These are phyloP conservation scores for Solenodon paradoxus DNA, from an alignment of 2,113 vertebrate genomes.

Conservation along the genomic window DNA sequence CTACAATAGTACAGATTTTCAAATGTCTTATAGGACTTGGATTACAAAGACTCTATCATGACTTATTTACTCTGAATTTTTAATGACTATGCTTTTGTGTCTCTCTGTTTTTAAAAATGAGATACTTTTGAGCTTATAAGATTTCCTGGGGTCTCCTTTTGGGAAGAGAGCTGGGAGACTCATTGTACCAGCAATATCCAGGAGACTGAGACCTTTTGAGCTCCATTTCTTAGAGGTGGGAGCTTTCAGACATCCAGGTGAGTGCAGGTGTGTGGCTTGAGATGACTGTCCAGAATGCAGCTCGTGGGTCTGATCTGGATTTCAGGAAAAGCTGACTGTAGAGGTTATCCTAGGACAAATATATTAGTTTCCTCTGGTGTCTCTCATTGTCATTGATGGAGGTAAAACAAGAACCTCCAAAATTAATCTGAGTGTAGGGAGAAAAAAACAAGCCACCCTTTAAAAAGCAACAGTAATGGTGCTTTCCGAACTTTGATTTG, in stretches of 20 bases:
- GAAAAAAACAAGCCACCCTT: neutral
- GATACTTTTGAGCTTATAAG: neutral
- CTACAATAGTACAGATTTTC: neutral
- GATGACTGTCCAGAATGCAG: rapidly evolving
- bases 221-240: neutral
- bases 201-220: neutral
- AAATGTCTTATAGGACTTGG: neutral
- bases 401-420: neutral
- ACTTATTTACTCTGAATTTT: neutral
- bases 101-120: neutral
- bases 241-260: neutral
- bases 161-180: neutral
- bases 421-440: neutral
- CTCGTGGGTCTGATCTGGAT: neutral
- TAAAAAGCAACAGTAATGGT: neutral
- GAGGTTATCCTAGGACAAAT: neutral
- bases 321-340: neutral
- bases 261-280: neutral
- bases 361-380: neutral
- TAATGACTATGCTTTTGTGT: neutral
- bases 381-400: neutral
- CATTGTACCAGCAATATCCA: neutral
- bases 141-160: neutral
- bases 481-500: neutral
- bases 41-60: neutral